Base-by-base conservation (phyloP, 2,113 vertebrate genomes). In the Pseudois nayaur region DNA sequence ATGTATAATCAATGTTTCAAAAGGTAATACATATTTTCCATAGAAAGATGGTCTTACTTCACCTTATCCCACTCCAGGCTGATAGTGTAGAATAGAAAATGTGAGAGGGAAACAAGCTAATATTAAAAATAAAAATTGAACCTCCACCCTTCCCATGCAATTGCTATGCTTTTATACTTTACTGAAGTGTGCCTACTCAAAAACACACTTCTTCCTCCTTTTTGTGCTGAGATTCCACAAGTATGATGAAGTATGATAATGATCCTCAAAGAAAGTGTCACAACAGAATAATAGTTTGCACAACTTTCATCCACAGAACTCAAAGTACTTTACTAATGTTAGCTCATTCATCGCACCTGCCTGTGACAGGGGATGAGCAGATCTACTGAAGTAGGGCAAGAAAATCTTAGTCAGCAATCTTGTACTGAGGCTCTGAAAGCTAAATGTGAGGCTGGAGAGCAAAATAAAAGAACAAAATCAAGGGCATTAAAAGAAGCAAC, bases 241-340 rank as follows among this genome's bases (percentile, higher is more conserved):
- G 89, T 48, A 91, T 29, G 91, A 52, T 9, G 4, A 76, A 55
- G n/a, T 29, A 71, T 10, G 54, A 87, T 21, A 45, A 71, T 15
- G 45, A 33, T 52, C 27, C 43, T 79, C 86, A 95, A 84, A 87
- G 29, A 91, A 76, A 40, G 15, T 33, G 27, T 76, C 67, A 67
- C 76, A 79, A 91, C 14, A 97, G 57, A 96, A 64, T 85, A 85
- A 95, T n/a, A n/a, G 45, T 91, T 95, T 79, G 62, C 15, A 83
- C 33, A 84, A 67, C 21, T 45, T 96, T 76, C 54, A 84, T n/a
- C 62, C n/a, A 45, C 67, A 92, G 81, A 79, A 92, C 87, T 84
- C 31, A 43, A 31, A 93, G 60, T 64, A 43, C 48, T 81, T 96
- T 92, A 45, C 21, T 74, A 94, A 88, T 23, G 40, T 87, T 81